These are phyloP conservation scores for Sinosuthora webbiana DNA, from an alignment of 2,113 vertebrate genomes.

Conservation along the genomic window DNA sequence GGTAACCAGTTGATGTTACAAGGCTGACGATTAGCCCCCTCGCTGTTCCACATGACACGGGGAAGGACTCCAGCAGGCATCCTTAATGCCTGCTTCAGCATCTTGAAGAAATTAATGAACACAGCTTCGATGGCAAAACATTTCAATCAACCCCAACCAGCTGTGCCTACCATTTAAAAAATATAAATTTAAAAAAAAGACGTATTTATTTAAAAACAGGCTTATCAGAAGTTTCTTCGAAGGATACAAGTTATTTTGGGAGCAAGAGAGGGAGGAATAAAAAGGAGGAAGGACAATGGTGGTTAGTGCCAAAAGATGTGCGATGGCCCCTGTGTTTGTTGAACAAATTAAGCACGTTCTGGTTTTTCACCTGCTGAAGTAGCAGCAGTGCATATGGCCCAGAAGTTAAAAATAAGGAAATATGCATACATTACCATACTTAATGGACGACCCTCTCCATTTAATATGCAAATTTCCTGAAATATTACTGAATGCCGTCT, in stretches of 20 bases:
- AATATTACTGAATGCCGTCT: constrained; percentile 99
- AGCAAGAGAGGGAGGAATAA: constrained; percentile 28
- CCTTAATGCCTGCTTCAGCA: constrained; percentile 85
- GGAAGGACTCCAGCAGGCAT: constrained; percentile 84
- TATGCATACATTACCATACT: constrained; percentile 99
- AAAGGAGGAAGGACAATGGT: constrained; percentile 70
- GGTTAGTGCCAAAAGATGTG: constrained; percentile 76
- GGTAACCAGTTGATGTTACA: constrained; percentile 87
- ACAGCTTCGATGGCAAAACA: constrained; percentile 82
- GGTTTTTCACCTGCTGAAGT: constrained; percentile 95
- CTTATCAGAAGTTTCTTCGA: constrained; percentile 75
- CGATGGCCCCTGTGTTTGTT: constrained; percentile 88
- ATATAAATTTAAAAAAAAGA: neutral
- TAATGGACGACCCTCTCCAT: constrained; percentile 99
- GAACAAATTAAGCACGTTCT: constrained; percentile 96
- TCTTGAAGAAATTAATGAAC: constrained; percentile 87
- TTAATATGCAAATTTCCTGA: constrained; percentile 99
- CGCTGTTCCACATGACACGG: constrained; percentile 84
- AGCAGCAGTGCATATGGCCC: constrained; percentile 94
- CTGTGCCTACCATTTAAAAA: constrained; percentile 75
- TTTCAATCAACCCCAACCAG: constrained; percentile 86
- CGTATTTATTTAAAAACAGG: constrained; percentile 36
- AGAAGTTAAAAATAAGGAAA: constrained; percentile 98
- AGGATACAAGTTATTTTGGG: constrained; percentile 55
- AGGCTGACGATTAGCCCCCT: constrained; percentile 85